A percentile compares a stretch with the other conserved stretches of the same genome.
Evolutionary conservation across 2,113 vertebrate genomes (phyloP).

Genomic region (Cyanoramphus novaezelandiae): DNA sequence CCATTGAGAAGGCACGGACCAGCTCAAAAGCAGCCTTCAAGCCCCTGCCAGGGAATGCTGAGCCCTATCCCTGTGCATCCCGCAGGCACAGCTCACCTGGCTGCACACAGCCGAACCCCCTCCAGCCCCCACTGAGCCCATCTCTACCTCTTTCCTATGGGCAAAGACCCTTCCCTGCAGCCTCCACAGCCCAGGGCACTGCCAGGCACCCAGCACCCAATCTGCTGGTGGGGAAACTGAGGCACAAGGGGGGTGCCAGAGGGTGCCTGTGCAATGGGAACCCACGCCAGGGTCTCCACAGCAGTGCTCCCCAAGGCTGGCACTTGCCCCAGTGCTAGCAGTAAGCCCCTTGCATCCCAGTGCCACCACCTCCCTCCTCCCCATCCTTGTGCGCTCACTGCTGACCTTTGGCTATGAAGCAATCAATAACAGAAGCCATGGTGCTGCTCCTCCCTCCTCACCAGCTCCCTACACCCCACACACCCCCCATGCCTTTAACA

Average conservation of each 20-base stretch:
- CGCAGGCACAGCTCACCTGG: neutral
- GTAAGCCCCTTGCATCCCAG: rapidly evolving
- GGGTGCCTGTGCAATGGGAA: neutral
- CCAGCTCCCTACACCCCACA: rapidly evolving
- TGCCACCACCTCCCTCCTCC: neutral
- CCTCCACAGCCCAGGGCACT: neutral
- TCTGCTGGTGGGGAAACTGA: neutral
- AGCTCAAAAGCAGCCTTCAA: neutral
- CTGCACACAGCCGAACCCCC: neutral
- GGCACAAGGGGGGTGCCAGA: neutral
- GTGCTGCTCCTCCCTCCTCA: neutral
- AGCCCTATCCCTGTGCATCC: neutral
- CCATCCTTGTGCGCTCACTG: neutral
- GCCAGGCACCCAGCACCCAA: neutral
- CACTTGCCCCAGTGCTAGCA: neutral
- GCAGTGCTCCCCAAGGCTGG: neutral
- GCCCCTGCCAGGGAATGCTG: rapidly evolving
- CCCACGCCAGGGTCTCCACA: rapidly evolving
- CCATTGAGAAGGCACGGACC: rapidly evolving
- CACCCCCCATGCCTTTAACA: neutral
- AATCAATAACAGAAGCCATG: constrained; percentile 39
- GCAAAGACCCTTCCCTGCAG: neutral
- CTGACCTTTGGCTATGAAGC: constrained; percentile 34
- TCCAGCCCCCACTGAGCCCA: rapidly evolving
- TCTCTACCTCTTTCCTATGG: neutral